phyloP scores from a whole-genome alignment of 2,113 vertebrate species.

The Stomatorhinus ivindoensis region DNA sequence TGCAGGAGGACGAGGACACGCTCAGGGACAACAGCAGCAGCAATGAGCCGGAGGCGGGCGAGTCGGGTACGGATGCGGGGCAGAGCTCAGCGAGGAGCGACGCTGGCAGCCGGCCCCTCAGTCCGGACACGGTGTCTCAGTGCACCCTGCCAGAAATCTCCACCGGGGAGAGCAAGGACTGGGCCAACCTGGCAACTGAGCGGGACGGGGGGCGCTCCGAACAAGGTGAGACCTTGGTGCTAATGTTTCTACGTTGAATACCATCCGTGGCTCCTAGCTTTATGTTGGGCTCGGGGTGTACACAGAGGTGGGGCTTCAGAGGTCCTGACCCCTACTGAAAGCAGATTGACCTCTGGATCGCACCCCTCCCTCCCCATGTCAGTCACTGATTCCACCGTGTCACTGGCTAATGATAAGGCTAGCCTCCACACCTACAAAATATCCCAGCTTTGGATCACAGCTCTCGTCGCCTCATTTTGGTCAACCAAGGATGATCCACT shows the following conservation, averaged over 20 bases:
- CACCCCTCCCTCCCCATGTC: not conserved
- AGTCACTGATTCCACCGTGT: not conserved
- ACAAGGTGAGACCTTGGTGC: conserved; percentile 28
- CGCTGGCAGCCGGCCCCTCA: conserved; percentile 39
- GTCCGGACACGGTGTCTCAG: conserved; percentile 38
- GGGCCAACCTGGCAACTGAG: conserved; percentile 10
- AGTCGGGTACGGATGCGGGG: conserved; percentile 30
- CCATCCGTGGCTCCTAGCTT: not conserved
- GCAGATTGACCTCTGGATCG: not conserved
- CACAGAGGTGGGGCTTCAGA: not conserved
- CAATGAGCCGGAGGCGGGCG: conserved; percentile 38
- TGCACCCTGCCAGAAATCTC: conserved; percentile 14
- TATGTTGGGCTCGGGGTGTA: not conserved
- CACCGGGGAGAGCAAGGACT: conserved; percentile 28
- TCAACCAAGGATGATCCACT: not conserved
- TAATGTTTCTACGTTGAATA: not conserved
- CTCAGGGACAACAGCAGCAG: conserved; percentile 43
- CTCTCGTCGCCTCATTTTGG: not conserved
- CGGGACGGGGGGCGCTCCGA: conserved; percentile 11
- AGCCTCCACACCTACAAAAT: not conserved
- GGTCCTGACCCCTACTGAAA: not conserved
- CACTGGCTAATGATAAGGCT: not conserved
- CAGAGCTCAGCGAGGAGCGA: conserved; percentile 21
- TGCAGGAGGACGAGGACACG: conserved; percentile 45
- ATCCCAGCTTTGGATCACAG: not conserved